A percentile compares a stretch with the other conserved stretches of the same genome.
Evolutionary conservation across 2,113 vertebrate genomes (phyloP).

Genomic region (Cygnus atratus): DNA sequence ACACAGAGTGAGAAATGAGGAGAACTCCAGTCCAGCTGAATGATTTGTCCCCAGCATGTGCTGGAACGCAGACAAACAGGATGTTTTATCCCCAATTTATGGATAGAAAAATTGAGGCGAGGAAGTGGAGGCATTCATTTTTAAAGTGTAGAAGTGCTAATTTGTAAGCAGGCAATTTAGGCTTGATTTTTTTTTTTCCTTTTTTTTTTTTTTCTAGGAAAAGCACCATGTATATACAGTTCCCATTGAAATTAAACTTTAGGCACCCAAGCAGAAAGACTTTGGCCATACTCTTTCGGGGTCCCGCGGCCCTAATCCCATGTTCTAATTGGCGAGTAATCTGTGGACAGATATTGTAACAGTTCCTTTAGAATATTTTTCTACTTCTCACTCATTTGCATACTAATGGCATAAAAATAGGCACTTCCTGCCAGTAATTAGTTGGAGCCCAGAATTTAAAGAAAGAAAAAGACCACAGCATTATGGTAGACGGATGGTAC

Average conservation of each 20-base stretch:
- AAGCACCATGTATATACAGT: slow-evolving; percentile 40
- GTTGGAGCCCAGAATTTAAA: slow-evolving; percentile 70
- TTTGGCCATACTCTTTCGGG: slow-evolving; percentile 62
- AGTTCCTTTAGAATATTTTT: slow-evolving; percentile 76
- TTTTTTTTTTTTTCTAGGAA: not conserved
- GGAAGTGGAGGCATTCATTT: slow-evolving; percentile 55
- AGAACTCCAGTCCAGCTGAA: not conserved
- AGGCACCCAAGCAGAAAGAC: slow-evolving; percentile 63
- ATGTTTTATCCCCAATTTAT: slow-evolving; percentile 33
- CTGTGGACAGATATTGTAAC: slow-evolving; percentile 73
- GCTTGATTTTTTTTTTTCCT: not conserved
- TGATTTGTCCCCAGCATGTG: not conserved
- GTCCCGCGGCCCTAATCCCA: slow-evolving; percentile 55
- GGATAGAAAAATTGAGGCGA: slow-evolving; percentile 44
- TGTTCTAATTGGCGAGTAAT: slow-evolving; percentile 73
- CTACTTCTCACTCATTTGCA: slow-evolving; percentile 73
- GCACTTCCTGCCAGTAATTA: slow-evolving; percentile 76
- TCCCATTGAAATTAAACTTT: slow-evolving; percentile 57
- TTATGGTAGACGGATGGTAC: slow-evolving; percentile 72
- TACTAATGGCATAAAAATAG: slow-evolving; percentile 75
- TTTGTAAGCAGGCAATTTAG: slow-evolving; percentile 63
- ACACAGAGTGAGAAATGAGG: not conserved
- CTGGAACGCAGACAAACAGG: not conserved
- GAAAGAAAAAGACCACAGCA: slow-evolving; percentile 70
- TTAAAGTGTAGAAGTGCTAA: slow-evolving; percentile 27